Evolutionary conservation across 2,888 invertebrate species (phyloP), one percentile per base, ranked within the genome.

Genomic region (Cerceris ruficornis): DNA sequence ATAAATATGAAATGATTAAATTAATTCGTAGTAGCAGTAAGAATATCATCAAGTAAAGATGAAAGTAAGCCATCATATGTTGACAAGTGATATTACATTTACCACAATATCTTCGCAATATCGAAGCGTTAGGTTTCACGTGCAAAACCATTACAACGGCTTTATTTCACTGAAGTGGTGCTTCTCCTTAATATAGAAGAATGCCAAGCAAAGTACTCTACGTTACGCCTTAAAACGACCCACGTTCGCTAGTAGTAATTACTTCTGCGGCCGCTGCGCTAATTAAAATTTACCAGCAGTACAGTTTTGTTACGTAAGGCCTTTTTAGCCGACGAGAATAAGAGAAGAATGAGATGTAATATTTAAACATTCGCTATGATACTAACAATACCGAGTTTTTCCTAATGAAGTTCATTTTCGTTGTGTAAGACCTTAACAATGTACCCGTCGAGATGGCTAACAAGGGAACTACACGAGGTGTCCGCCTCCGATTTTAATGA

Each of bases 211-310:
- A 54, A 54, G 7, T 15, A n/a, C n/a, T 7, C 54, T n/a, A n/a
- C 54, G 54, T 54, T 54, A 54, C 54, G 15, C 54, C 54, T n/a
- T 15, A 15, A n/a, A 54, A 54, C 54, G 15, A 54, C 54, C 11
- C n/a, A 15, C 15, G 14, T n/a, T n/a, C n/a, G 14, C n/a, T n/a
- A 39, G 9, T n/a, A 13, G 58, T 15, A 58, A 58, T 58, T 58
- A 58, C 58, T 58, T 41, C 39, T 4, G 8, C 58, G 58, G 39
- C 11, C 58, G 58, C n/a, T 13, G 58, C 41, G 17, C 58, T 58
- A 58, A 58, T 58, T 58, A 28, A 58, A 58, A 58, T 58, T 58
- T 41, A 11, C 58, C 58, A 15, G 1, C n/a, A 28, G 54, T n/a
- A 54, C 54, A 15, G 14, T 54, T 54, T 7, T n/a, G 7, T 54